Evolutionary conservation across 1,140 invertebrate genomes (phyloP), one percentile per base, ranked within the genome.

Genomic region (Lutraria rhynchaena): DNA sequence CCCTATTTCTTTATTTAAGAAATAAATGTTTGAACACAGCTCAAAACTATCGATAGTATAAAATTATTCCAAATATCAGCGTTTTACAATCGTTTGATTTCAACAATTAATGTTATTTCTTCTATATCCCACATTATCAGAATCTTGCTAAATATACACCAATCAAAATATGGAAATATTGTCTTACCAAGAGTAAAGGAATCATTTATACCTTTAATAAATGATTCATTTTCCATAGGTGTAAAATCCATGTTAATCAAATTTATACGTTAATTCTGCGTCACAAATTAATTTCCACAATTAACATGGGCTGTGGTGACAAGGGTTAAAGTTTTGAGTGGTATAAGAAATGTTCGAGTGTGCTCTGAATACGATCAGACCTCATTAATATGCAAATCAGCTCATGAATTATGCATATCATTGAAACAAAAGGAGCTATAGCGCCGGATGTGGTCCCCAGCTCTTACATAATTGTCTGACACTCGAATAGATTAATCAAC

Each of bases 181-280:
- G 17, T 49, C 3, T 24, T 31, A 33, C 33, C 37, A 57, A 33
- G 19, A 41, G 4, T 58, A 17, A 63, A 41, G 15, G 29, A n/a
- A 29, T 46, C 27, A 44, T 63, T 37, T 9, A 69, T 82, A 88
- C 87, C 87, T 88, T 88, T 87, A 29, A 87, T 57, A 31, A 87
- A 67, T 0, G 83, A 83, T 33, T 87, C 87, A 22, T 82, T 74
- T 74, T 87, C 87, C 75, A 87, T 83, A 9, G 77, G 65, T 22
- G 78, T 70, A 53, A 83, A 87, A 51, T 86, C 87, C 87, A 87
- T 86, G 41, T 63, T 78, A 37, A 73, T 73, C 70, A 60, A 44
- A 74, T 57, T 76, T 78, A 58, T 37, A 63, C 51, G 57, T 76
- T 65, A 17, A 76, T 73, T 55, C 73, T 57, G 33, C 46, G 61